A percentile compares a stretch with the other conserved stretches of the same genome.
Evolutionary conservation across 2,113 vertebrate genomes (phyloP).

Genomic region (Chrysochloris asiatica): DNA sequence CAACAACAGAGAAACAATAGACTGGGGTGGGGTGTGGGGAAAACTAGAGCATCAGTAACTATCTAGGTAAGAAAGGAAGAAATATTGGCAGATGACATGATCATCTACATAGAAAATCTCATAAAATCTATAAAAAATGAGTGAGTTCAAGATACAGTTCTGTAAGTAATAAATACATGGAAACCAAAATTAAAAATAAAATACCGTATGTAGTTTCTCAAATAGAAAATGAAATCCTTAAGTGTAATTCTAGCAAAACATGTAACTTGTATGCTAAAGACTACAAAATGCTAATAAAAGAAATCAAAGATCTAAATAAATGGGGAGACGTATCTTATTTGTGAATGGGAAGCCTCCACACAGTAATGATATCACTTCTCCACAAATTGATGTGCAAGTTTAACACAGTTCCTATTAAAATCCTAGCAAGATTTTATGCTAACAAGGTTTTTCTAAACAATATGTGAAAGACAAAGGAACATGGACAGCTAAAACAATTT

Average conservation of each 20-base stretch:
- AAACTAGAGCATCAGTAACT: neutral
- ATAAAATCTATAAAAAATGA: neutral
- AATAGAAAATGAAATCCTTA: neutral
- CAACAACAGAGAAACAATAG: neutral
- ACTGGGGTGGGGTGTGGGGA: too few relatives aligned
- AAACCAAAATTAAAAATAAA: neutral
- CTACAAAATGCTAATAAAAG: neutral
- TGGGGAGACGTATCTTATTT: neutral
- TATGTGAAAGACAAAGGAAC: too few relatives aligned
- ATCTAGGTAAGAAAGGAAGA: neutral
- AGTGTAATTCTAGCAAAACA: neutral
- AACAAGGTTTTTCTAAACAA: neutral
- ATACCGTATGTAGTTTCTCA: neutral
- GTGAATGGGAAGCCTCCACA: neutral
- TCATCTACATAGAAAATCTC: neutral
- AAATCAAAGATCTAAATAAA: neutral
- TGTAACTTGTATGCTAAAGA: neutral
- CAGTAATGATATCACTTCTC: neutral
- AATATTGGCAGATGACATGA: neutral
- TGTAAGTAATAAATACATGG: neutral
- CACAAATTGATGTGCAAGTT: neutral
- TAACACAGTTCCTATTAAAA: conserved; percentile 14
- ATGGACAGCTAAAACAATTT: neutral
- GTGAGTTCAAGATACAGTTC: neutral
- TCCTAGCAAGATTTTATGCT: neutral